Percentiles rank a stretch among this genome's conserved stretches.
phyloP scores from a whole-genome alignment of 2,113 vertebrate genomes.

The Hyperoodon ampullatus region DNA sequence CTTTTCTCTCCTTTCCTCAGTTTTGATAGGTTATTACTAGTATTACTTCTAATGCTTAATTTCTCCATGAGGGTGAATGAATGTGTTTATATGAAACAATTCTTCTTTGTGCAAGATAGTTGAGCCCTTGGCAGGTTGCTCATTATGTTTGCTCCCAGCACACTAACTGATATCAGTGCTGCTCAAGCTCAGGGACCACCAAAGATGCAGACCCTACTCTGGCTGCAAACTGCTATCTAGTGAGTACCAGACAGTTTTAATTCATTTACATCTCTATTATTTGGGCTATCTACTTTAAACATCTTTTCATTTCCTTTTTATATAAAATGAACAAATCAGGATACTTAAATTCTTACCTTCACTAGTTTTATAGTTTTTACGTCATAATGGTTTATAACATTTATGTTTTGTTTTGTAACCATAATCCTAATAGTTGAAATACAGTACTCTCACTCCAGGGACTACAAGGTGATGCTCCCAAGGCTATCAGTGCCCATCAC shows the following conservation, averaged over 20 bases:
- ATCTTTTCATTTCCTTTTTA: not conserved
- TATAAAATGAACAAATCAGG: not conserved
- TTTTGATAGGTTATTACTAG: not conserved
- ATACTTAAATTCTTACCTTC: not conserved
- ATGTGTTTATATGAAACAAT: not conserved
- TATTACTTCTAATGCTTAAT: not conserved
- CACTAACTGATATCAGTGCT: not conserved
- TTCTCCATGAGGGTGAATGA: not conserved
- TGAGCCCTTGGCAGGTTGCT: not conserved
- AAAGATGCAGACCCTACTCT: not conserved
- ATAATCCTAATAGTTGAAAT: not conserved
- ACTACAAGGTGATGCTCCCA: not conserved
- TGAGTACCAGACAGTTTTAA: not conserved
- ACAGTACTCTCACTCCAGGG: not conserved
- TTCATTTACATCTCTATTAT: not conserved
- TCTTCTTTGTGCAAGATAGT: not conserved
- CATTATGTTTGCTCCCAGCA: not conserved
- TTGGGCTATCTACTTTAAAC: not conserved
- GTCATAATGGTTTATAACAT: not conserved
- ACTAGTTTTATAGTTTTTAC: not conserved
- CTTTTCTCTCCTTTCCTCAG: not conserved
- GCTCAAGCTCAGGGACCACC: not conserved
- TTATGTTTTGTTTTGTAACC: not conserved
- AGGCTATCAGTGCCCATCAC: not conserved
- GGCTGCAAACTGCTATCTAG: not conserved